Conservation (phyloP, 2,797 vertebrate genomes). For the Sebastes iracundus region DNA sequence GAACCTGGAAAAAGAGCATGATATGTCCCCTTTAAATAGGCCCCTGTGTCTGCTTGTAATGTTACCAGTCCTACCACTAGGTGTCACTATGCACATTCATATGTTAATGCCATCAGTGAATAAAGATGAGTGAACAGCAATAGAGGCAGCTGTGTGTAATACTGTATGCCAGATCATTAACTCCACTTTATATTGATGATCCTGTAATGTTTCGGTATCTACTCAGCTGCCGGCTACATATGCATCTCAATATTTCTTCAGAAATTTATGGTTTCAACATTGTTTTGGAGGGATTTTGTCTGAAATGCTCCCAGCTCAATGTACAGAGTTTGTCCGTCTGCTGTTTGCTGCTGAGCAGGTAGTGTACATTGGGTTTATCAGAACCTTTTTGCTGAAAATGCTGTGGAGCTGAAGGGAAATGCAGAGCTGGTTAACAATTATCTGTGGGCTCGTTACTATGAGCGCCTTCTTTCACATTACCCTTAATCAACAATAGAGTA, state of each 20-base stretch:
- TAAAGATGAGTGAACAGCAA: background rate
- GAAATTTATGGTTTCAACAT: too few relatives aligned
- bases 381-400: background rate
- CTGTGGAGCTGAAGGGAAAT: too few relatives aligned
- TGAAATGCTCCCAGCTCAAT: too few relatives aligned
- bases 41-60: background rate
- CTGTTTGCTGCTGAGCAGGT: background rate
- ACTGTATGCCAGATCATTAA: background rate
- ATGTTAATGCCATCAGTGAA: background rate
- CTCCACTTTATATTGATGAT: background rate
- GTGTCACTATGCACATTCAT: background rate
- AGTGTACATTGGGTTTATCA: background rate
- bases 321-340: too few relatives aligned
- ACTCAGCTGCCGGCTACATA: background rate
- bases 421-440: too few relatives aligned
- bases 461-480: background rate
- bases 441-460: too few relatives aligned
- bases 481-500: background rate
- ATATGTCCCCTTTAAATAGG: too few relatives aligned
- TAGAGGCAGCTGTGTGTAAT: fast-evolving
- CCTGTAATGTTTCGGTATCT: background rate
- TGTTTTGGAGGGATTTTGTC: too few relatives aligned
- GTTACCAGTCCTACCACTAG: background rate
- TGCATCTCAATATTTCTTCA: background rate
- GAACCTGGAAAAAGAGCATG: background rate